Evolutionary conservation across 1,140 invertebrate genomes (phyloP), one percentile per base, ranked within the genome.

Genomic region (Papilio glaucus): DNA sequence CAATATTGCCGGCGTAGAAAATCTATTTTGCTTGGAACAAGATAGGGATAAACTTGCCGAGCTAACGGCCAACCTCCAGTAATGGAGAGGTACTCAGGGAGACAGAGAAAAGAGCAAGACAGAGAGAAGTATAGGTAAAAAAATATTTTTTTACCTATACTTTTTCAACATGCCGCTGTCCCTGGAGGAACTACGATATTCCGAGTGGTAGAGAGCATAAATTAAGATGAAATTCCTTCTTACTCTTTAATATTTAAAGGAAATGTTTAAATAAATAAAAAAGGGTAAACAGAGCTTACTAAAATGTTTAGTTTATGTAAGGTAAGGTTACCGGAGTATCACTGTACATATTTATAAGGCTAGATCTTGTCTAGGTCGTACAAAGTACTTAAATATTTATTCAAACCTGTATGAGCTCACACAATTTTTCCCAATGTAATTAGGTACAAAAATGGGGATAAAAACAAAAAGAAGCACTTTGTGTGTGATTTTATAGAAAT

Each of bases 351-450:
- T 49, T 49, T 57, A 49, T 21, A 57, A 57, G 49, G 12, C 49
- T 24, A 57, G 21, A 24, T 26, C 49, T 57, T 24, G 49, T 26
- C 10, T 57, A 57, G 49, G 21, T 57, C 10, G 49, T 57, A 33
- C 21, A 8, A 53, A 4, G 49, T 57, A 57, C 24, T 57, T 24
- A 57, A 57, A 57, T 57, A 57, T 57, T 24, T 18, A 57, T 57
- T 57, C 49, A 24, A 57, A 57, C 21, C 49, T 26, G 8, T 18
- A 24, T 21, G 3, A 13, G 9, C 21, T 24, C 10, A 24, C 29
- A 45, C 9, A 49, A 45, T 6, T 8, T 21, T 21, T 49, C 18
- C n/a, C n/a, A n/a, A n/a, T n/a, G n/a, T n/a, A n/a, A n/a, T n/a
- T n/a, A n/a, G n/a, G n/a, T n/a, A n/a, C n/a, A n/a, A n/a, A n/a